A percentile compares a stretch with the other conserved stretches of the same genome.
These are phyloP conservation scores for Pseudomyrmex concolor DNA, from an alignment of 1,140 invertebrate genomes.

Conservation along the genomic window DNA sequence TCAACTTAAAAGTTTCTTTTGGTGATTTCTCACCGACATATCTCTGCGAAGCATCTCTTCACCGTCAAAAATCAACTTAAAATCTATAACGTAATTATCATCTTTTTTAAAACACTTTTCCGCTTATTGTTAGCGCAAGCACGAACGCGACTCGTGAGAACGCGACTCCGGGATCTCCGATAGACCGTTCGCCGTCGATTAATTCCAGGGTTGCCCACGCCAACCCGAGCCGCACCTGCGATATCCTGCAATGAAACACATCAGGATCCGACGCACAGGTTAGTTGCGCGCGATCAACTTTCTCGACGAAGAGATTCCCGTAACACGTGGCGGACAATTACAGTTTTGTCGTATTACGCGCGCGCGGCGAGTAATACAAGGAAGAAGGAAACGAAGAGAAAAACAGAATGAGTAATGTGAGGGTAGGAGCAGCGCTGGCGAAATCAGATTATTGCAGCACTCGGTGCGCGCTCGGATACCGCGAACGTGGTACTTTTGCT, in stretches of 20 bases:
- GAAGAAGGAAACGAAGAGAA: constrained; percentile 39
- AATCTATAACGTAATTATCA: no score
- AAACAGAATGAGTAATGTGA: constrained; percentile 30
- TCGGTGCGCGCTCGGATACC: neutral
- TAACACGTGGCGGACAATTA: constrained; percentile 29
- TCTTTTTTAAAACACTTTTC: no score
- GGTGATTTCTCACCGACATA: no score
- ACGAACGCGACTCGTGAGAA: no score
- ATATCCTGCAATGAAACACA: neutral
- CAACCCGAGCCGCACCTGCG: neutral
- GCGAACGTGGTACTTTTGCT: constrained; percentile 26
- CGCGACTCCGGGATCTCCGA: neutral
- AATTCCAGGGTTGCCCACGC: neutral
- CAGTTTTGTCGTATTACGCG: neutral
- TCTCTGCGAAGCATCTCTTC: no score
- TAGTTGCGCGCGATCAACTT: constrained; percentile 13
- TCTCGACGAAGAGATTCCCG: constrained; percentile 3
- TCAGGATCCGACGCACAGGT: no score
- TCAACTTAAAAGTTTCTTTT: no score
- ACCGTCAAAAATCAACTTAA: no score
- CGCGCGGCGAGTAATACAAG: neutral
- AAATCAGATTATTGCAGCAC: constrained; percentile 65
- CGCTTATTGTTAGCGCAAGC: no score
- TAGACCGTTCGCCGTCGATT: neutral
- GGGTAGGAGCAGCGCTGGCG: constrained; percentile 7